phyloP scores from a whole-genome alignment of 2,888 invertebrate species.

The Cephus nigrinus region DNA sequence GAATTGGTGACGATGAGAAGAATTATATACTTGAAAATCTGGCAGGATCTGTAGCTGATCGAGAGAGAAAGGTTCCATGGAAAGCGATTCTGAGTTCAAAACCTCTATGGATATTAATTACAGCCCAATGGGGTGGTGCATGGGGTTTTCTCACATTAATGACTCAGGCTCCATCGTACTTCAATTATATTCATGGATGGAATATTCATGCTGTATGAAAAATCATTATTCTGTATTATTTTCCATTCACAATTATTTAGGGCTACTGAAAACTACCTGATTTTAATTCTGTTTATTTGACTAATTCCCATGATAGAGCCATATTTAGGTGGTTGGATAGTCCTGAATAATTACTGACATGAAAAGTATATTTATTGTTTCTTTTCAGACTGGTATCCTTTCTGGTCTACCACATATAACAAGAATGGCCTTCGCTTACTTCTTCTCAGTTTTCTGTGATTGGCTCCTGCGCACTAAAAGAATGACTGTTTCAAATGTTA shows the following conservation, averaged over 20 bases:
- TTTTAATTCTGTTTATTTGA: no score
- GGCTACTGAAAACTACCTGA: no score
- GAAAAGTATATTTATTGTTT: conserved; percentile 15
- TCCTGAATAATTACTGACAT: not conserved
- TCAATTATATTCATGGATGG: conserved; percentile 77
- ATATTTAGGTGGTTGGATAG: no score
- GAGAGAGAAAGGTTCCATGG: conserved; percentile 71
- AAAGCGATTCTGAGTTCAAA: conserved; percentile 70
- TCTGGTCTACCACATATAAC: conserved; percentile 74
- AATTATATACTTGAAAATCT: conserved; percentile 71
- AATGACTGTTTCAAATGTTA: conserved; percentile 72
- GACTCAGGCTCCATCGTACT: conserved; percentile 78
- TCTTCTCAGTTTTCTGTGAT: conserved; percentile 71
- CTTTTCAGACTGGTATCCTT: conserved; percentile 71
- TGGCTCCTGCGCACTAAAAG: conserved; percentile 70
- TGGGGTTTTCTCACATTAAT: conserved; percentile 79
- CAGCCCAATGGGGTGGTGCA: conserved; percentile 75
- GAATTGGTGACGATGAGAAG: conserved; percentile 72
- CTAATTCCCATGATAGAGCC: no score
- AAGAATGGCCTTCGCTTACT: conserved; percentile 71
- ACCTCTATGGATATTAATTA: conserved; percentile 73
- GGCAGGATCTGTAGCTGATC: conserved; percentile 60
- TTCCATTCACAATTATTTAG: not conserved
- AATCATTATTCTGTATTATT: not conserved
- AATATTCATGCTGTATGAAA: conserved; percentile 73